These are phyloP conservation scores for Busseola fusca DNA, from an alignment of 2,888 invertebrate species.

Conservation along the genomic window DNA sequence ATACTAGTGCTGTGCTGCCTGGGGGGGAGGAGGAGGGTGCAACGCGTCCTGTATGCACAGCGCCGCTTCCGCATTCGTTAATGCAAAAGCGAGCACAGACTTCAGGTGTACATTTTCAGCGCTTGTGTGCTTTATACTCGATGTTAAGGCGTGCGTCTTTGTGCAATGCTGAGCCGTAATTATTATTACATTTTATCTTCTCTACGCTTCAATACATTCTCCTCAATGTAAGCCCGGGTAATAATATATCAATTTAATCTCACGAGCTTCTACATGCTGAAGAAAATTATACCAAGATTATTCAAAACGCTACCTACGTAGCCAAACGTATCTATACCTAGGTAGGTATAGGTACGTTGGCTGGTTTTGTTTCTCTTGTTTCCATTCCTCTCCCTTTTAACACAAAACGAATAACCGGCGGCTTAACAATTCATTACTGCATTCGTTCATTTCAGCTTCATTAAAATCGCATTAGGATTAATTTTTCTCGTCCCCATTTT, in stretches of 20 bases:
- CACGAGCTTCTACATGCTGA: slow-evolving; percentile 62
- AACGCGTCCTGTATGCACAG: slow-evolving; percentile 88
- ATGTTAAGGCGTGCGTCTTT: slow-evolving; percentile 86
- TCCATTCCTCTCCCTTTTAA: slow-evolving; percentile 68
- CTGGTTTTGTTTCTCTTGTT: slow-evolving; percentile 69
- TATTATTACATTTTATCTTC: slow-evolving; percentile 86
- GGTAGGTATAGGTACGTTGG: slow-evolving; percentile 11
- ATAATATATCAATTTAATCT: slow-evolving; percentile 67
- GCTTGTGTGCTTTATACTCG: slow-evolving; percentile 86
- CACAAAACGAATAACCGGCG: slow-evolving; percentile 80
- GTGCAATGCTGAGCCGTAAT: slow-evolving; percentile 84
- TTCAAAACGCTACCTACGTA: slow-evolving; percentile 54
- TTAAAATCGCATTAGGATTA: slow-evolving; percentile 90
- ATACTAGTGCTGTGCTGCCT: slow-evolving; percentile 56
- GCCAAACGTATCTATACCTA: slow-evolving; percentile 5
- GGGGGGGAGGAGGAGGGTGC: slow-evolving; percentile 73
- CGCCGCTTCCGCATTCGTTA: slow-evolving; percentile 89
- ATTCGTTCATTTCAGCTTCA: slow-evolving; percentile 88
- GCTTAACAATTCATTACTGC: slow-evolving; percentile 87
- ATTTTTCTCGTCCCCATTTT: slow-evolving; percentile 88
- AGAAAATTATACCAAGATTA: slow-evolving; percentile 57
- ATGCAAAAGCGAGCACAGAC: slow-evolving; percentile 88
- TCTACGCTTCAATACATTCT: slow-evolving; percentile 72
- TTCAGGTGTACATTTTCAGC: slow-evolving; percentile 89
- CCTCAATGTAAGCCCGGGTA: slow-evolving; percentile 61